phyloP scores from a whole-genome alignment of 2,888 invertebrate species.

The Mantis religiosa region DNA sequence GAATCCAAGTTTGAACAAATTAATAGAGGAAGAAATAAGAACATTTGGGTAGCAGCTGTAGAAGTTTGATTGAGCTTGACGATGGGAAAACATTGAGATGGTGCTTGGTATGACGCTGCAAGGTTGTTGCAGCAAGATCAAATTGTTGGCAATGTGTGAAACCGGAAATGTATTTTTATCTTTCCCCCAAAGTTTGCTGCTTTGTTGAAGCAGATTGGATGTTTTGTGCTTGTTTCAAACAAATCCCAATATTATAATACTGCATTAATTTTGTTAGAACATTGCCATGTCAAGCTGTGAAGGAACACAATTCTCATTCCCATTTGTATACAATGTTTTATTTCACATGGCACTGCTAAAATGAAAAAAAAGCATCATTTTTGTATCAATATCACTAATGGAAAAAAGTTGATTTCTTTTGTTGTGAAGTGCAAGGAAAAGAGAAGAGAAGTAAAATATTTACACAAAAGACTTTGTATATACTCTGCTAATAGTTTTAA shows the following conservation, averaged over 20 bases:
- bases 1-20: constrained; percentile 64
- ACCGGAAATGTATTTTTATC: not conserved
- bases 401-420: not conserved
- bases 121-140: not conserved
- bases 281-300: not conserved
- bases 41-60: constrained; percentile 20
- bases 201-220: not conserved
- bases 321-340: not conserved
- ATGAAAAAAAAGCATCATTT: not conserved
- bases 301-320: not conserved
- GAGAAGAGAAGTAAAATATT: not conserved
- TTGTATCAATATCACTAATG: not conserved
- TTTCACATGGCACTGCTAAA: not conserved
- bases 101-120: not conserved
- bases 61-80: not conserved
- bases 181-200: not conserved
- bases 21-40: constrained; percentile 46
- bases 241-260: not conserved
- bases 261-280: not conserved
- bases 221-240: not conserved
- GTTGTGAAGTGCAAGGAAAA: not conserved
- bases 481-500: not conserved
- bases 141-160: not conserved
- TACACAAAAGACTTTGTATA: not conserved
- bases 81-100: not conserved